Evolutionary conservation across 2,797 vertebrate genomes (phyloP).

Genomic region (Bovichtus diacanthus): DNA sequence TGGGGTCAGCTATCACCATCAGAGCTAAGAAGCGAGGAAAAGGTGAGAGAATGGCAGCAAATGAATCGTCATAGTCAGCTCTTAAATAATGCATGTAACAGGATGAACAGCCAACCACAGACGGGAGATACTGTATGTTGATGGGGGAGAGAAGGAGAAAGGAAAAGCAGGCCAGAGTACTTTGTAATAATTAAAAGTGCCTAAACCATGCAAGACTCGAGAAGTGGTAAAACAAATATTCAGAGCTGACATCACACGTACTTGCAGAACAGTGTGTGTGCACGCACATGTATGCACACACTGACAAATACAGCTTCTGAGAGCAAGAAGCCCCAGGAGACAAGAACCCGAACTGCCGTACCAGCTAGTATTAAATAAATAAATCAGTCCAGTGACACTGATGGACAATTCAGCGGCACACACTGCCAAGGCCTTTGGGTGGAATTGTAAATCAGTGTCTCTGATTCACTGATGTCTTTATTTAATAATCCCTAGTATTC

Average conservation of each 20-base stretch:
- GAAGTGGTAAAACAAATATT: constrained; percentile 59
- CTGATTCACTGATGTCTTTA: constrained; percentile 36
- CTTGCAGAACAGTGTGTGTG: constrained; percentile 7
- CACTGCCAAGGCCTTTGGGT: constrained; percentile 35
- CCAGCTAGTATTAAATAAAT: constrained; percentile 65
- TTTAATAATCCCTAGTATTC: constrained; percentile 31
- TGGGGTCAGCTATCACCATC: constrained; percentile 62
- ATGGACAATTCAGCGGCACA: constrained; percentile 44
- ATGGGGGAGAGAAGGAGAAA: constrained; percentile 36
- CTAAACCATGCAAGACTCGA: constrained; percentile 73
- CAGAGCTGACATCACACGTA: constrained; percentile 36
- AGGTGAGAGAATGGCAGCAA: constrained; percentile 79
- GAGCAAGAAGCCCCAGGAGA: constrained; percentile 33
- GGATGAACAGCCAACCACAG: constrained; percentile 74
- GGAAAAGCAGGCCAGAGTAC: constrained; percentile 60
- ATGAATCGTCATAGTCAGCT: constrained; percentile 75
- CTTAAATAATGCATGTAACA: constrained; percentile 85
- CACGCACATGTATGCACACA: background rate
- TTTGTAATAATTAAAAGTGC: constrained; percentile 85
- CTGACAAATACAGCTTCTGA: constrained; percentile 16
- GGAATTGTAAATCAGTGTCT: constrained; percentile 33
- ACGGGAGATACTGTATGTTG: constrained; percentile 65
- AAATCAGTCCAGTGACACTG: constrained; percentile 59
- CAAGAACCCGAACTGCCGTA: constrained; percentile 25
- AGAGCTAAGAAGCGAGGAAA: constrained; percentile 54